These are phyloP conservation scores for Tragopan temminckii DNA, from an alignment of 2,797 vertebrate species.

Conservation along the genomic window DNA sequence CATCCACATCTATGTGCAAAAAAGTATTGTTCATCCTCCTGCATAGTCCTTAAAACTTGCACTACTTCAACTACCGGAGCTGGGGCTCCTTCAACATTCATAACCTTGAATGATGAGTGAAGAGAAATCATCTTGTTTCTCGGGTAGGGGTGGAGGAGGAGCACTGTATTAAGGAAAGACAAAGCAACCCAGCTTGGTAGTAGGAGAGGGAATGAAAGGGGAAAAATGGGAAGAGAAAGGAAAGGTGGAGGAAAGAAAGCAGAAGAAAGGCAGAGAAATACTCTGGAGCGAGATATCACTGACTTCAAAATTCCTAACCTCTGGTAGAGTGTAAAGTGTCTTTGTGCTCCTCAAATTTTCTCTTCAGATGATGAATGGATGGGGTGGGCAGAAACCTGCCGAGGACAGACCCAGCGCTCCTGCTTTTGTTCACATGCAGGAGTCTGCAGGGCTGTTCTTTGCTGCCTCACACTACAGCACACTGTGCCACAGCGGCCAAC, in stretches of 20 bases:
- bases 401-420: not conserved
- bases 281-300: not conserved
- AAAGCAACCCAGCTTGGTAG: not conserved
- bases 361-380: not conserved
- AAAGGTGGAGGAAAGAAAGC: not conserved
- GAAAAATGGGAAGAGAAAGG: not conserved
- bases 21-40: not conserved
- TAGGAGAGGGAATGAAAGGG: not conserved
- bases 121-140: not conserved
- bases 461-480: not conserved
- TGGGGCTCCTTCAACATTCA: not conserved
- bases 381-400: not conserved
- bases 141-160: not conserved
- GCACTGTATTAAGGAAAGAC: not conserved
- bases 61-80: not conserved
- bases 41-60: not conserved
- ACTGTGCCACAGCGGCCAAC: not conserved
- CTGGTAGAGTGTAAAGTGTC: not conserved
- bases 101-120: not conserved
- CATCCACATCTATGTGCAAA: not conserved
- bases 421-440: not conserved
- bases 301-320: not conserved
- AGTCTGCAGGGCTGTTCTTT: not conserved
- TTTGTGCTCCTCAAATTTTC: not conserved
- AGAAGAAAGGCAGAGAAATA: not conserved